Evolutionary conservation across 2,113 vertebrate genomes (phyloP).

Genomic region (Ursus arctos): DNA sequence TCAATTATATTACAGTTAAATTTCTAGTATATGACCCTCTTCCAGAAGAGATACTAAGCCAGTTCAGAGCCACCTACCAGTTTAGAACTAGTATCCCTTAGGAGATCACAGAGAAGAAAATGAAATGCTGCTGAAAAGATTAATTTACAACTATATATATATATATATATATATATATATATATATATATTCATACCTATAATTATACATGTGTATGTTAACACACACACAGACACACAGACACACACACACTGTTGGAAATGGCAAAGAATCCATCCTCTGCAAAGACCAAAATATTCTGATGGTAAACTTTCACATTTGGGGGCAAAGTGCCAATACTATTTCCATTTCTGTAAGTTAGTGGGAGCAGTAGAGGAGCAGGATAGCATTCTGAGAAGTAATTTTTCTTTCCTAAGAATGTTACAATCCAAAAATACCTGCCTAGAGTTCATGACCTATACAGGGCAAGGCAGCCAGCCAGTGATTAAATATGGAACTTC

Average conservation of each 20-base stretch:
- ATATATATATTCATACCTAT: not conserved
- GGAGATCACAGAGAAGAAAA: not conserved
- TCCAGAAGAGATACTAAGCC: not conserved
- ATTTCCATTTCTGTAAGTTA: not conserved
- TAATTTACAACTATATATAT: not conserved
- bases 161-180: not conserved
- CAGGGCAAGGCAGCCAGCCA: conserved; percentile 37
- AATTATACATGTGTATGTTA: not conserved
- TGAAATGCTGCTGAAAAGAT: not conserved
- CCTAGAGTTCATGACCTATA: conserved; percentile 46
- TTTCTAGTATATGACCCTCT: not conserved
- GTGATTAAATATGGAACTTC: conserved; percentile 73
- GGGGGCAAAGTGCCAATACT: not conserved
- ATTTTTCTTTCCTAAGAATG: conserved; percentile 61
- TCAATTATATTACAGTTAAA: not conserved
- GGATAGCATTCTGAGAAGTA: conserved; percentile 35
- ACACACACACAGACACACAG: too few relatives aligned
- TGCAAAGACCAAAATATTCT: not conserved
- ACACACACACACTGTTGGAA: not conserved
- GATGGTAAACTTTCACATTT: not conserved
- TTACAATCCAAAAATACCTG: conserved; percentile 66
- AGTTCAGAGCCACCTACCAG: not conserved
- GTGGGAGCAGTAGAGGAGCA: not conserved
- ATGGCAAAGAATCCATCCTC: not conserved
- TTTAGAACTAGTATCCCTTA: not conserved